Evolutionary conservation across 2,113 vertebrate genomes (phyloP).

Genomic region (Micronycteris hirsuta): DNA sequence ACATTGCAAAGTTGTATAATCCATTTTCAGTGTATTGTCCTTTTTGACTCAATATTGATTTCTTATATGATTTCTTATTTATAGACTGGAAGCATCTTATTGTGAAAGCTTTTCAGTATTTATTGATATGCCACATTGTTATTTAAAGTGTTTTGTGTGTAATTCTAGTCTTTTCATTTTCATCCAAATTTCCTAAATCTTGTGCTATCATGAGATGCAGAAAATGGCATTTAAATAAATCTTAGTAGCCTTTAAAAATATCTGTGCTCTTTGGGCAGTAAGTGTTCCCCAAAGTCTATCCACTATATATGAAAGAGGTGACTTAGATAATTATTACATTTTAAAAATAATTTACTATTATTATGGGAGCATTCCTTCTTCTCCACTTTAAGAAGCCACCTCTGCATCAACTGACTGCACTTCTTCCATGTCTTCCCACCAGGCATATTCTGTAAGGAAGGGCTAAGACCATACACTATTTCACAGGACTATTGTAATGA

Average conservation of each 20-base stretch:
- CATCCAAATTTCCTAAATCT: background rate
- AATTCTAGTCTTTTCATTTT: background rate
- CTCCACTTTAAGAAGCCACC: background rate
- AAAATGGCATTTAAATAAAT: background rate
- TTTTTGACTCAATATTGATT: background rate
- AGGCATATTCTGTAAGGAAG: background rate
- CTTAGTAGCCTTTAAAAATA: background rate
- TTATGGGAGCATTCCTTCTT: background rate
- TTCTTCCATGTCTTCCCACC: background rate
- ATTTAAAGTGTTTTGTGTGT: background rate
- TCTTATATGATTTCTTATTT: background rate
- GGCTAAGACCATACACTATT: background rate
- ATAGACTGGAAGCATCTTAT: background rate
- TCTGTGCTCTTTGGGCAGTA: background rate
- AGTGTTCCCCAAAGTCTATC: background rate
- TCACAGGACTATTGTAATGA: background rate
- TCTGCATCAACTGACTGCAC: background rate
- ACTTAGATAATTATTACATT: background rate
- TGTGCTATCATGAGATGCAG: background rate
- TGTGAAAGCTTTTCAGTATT: background rate
- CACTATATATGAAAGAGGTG: background rate
- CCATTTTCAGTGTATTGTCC: background rate
- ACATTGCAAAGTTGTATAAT: background rate
- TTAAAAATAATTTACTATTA: background rate
- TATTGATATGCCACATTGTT: background rate